phyloP scores from a whole-genome alignment of 2,888 invertebrate genomes.

The Pemphredon lugubris region DNA sequence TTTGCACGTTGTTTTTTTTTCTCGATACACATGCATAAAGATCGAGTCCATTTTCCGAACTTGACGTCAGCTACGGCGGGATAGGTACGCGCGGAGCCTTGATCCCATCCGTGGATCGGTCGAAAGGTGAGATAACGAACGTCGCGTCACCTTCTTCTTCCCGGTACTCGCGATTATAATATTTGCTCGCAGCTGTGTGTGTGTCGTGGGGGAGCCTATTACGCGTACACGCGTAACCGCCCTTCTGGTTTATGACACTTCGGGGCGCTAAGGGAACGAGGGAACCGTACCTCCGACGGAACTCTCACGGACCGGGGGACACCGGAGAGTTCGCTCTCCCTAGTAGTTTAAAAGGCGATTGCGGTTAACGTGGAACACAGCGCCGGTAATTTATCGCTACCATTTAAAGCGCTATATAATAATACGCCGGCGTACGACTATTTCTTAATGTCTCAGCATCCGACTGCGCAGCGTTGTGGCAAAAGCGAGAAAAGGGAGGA shows the following conservation, averaged over 20 bases:
- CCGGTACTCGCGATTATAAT: no score
- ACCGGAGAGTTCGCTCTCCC: slow-evolving; percentile 9
- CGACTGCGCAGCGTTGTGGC: slow-evolving; percentile 17
- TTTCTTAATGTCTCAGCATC: slow-evolving; percentile 71
- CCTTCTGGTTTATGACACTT: not conserved
- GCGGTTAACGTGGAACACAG: slow-evolving; percentile 70
- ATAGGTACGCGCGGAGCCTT: slow-evolving; percentile 4
- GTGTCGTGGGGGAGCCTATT: no score
- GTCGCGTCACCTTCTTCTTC: no score
- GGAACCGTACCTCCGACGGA: slow-evolving; percentile 16
- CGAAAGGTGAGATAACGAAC: no score
- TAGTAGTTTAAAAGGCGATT: slow-evolving; percentile 72
- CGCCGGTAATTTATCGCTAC: slow-evolving; percentile 77
- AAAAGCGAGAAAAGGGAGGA: slow-evolving; percentile 27
- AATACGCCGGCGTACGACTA: slow-evolving; percentile 73
- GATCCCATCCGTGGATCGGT: not conserved
- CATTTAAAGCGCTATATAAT: slow-evolving; percentile 78
- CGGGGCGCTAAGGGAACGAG: not conserved
- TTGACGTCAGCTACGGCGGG: slow-evolving; percentile 23
- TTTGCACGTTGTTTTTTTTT: not conserved
- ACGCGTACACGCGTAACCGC: no score
- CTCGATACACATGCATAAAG: not conserved
- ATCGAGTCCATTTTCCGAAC: slow-evolving; percentile 7
- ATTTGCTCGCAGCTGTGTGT: no score
- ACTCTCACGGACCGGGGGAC: slow-evolving; percentile 44